These are phyloP conservation scores for Garrulus glandarius DNA, from an alignment of 2,797 vertebrate species.

Conservation along the genomic window DNA sequence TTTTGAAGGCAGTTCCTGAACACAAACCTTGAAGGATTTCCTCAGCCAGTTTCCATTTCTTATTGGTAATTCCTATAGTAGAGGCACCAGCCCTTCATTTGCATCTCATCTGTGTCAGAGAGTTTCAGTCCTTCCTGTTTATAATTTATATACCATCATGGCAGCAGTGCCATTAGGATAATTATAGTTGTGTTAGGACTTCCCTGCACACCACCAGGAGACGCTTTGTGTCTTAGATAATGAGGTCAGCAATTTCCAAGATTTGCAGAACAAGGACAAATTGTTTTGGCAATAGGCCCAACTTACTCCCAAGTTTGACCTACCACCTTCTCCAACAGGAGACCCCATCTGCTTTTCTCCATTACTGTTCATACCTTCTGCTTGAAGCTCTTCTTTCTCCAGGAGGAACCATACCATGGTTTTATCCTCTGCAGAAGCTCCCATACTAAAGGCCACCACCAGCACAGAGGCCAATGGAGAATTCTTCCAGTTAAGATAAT, in stretches of 20 bases:
- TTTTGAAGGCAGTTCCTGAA: background rate
- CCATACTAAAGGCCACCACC: background rate
- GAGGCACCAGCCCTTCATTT: background rate
- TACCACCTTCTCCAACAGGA: background rate
- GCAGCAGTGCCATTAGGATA: conserved; percentile 22
- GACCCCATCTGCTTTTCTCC: background rate
- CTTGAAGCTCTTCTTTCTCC: background rate
- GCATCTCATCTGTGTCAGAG: conserved; percentile 17
- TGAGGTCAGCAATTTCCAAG: background rate
- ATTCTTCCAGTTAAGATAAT: background rate
- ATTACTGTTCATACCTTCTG: background rate
- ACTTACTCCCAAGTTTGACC: background rate
- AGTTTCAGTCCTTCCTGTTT: conserved; percentile 57
- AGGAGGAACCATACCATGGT: background rate
- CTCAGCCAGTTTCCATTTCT: background rate
- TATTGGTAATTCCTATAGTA: background rate
- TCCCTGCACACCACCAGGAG: background rate
- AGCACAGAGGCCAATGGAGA: background rate
- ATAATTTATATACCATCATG: background rate
- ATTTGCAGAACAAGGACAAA: background rate
- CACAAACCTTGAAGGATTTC: background rate
- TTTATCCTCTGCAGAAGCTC: background rate
- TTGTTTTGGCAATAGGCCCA: background rate
- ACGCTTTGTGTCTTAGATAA: background rate
- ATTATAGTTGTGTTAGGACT: background rate